Conservation (phyloP, 53 echinoderm and acorn worm genomes). For the Henricia sp. region DNA sequence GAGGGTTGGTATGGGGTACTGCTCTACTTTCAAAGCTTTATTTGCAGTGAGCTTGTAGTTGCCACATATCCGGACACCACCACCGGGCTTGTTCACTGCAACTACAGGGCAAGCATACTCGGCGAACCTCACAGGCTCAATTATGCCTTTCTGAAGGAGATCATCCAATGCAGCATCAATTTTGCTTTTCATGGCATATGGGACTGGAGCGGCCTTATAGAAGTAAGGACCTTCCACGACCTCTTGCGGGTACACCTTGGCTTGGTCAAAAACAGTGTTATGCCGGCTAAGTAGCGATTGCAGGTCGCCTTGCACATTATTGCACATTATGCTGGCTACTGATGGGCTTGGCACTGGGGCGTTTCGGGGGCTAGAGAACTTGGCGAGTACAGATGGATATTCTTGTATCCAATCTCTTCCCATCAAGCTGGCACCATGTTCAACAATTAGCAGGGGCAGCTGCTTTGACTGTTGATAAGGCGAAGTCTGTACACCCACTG, state of each 20-base stretch:
- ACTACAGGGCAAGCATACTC: slow-evolving; percentile 73
- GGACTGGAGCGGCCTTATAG: slow-evolving; percentile 63
- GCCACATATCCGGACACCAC: slow-evolving; percentile 67
- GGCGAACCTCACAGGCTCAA: slow-evolving; percentile 57
- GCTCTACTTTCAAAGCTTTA: slow-evolving; percentile 51
- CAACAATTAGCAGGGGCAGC: slow-evolving; percentile 44
- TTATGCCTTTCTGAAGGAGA: slow-evolving; percentile 54
- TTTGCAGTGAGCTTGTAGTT: slow-evolving; percentile 77
- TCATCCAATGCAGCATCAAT: slow-evolving; percentile 60
- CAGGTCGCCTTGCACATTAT: not conserved
- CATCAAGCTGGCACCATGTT: slow-evolving; percentile 57
- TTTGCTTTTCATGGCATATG: slow-evolving; percentile 64
- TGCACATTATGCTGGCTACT: not conserved
- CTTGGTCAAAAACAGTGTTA: slow-evolving; percentile 43
- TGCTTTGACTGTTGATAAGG: not conserved
- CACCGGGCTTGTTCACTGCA: slow-evolving; percentile 54
- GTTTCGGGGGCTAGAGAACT: not conserved
- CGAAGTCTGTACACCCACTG: slow-evolving; percentile 45
- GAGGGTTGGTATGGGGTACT: slow-evolving; percentile 63
- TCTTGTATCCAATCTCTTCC: slow-evolving; percentile 67
- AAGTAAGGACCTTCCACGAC: slow-evolving; percentile 40
- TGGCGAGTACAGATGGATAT: not conserved
- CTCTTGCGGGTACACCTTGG: slow-evolving; percentile 56
- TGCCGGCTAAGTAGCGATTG: not conserved
- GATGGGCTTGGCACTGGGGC: not conserved